phyloP scores from a whole-genome alignment of 2,888 invertebrate species.

The Aelia acuminata region DNA sequence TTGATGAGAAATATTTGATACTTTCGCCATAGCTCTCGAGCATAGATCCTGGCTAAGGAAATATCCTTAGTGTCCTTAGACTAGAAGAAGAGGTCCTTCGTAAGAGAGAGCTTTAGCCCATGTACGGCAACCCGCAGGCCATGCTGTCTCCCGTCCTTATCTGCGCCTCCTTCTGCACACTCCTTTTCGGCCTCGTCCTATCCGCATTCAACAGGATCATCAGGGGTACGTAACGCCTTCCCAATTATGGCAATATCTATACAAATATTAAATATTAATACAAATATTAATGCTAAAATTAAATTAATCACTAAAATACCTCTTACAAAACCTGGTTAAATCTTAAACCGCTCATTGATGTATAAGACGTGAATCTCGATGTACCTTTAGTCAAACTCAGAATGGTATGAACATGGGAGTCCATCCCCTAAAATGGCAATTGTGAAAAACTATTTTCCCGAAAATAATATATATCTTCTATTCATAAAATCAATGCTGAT shows the following conservation, averaged over 20 bases:
- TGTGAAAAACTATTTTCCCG: too few relatives aligned
- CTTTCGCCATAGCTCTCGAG: not conserved
- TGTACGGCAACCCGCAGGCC: constrained; percentile 58
- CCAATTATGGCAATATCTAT: not conserved
- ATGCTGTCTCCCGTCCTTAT: constrained; percentile 60
- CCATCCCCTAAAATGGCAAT: too few relatives aligned
- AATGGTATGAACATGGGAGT: too few relatives aligned
- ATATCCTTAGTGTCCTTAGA: constrained; percentile 38
- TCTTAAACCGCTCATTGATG: too few relatives aligned
- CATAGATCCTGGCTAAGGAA: constrained; percentile 30
- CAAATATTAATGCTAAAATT: too few relatives aligned
- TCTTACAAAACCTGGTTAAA: too few relatives aligned
- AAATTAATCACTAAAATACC: too few relatives aligned
- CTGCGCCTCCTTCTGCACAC: constrained; percentile 61
- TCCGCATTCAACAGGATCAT: constrained; percentile 26
- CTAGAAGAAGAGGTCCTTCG: constrained; percentile 18
- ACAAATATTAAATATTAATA: too few relatives aligned
- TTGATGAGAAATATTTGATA: constrained; percentile 41
- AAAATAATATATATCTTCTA: too few relatives aligned
- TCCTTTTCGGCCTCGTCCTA: constrained; percentile 60
- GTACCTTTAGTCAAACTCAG: too few relatives aligned
- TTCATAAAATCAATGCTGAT: too few relatives aligned
- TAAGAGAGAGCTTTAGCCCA: constrained; percentile 19
- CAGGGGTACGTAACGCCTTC: constrained; percentile 33
- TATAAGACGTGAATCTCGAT: too few relatives aligned